Evolutionary conservation across 2,113 vertebrate genomes (phyloP).

Genomic region (Scortum barcoo): DNA sequence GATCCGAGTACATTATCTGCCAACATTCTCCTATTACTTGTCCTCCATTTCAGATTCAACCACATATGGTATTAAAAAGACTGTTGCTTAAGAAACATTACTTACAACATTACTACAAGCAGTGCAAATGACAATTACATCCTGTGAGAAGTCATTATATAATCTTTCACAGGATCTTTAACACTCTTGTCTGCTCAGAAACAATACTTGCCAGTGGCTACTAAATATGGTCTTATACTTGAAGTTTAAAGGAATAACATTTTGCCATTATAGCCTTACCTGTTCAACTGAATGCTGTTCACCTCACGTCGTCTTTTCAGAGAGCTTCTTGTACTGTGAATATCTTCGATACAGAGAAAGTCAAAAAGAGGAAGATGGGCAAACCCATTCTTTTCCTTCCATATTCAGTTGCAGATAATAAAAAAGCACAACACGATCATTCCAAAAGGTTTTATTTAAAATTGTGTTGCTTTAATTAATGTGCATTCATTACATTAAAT

Average conservation of each 20-base stretch:
- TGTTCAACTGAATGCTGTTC: slow-evolving; percentile 5
- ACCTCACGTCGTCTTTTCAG: background rate
- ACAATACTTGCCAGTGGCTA: background rate
- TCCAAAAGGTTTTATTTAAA: slow-evolving; percentile 43
- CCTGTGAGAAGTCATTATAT: background rate
- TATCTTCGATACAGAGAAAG: background rate
- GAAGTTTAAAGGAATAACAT: background rate
- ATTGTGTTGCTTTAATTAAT: background rate
- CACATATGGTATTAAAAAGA: background rate
- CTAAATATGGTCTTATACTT: background rate
- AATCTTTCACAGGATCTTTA: background rate
- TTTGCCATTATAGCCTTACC: slow-evolving; percentile 31
- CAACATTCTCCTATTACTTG: background rate
- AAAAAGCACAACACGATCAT: background rate
- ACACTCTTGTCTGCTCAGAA: background rate
- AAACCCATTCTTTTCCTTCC: background rate
- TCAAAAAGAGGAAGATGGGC: slow-evolving; percentile 54
- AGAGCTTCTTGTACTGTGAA: background rate
- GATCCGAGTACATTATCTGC: background rate
- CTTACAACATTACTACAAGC: too few relatives aligned
- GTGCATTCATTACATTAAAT: background rate
- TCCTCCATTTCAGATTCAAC: background rate
- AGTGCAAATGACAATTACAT: background rate
- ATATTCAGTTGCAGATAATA: background rate
- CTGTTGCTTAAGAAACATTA: background rate